Evolutionary conservation across 2,797 vertebrate species (phyloP).

Genomic region (Cygnus olor): DNA sequence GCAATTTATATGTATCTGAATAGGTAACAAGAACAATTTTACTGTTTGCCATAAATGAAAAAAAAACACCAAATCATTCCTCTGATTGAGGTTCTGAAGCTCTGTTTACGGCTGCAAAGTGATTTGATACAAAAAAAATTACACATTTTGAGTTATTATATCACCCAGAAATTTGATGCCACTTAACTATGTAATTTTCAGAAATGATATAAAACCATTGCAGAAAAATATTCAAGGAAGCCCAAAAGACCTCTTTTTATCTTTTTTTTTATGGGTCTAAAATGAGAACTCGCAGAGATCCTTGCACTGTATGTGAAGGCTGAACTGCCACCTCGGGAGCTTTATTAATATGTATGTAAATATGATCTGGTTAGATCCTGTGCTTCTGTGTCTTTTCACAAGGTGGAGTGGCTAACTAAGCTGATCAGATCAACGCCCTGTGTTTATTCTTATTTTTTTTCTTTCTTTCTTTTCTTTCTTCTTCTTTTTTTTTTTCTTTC

Average conservation of each 20-base stretch:
- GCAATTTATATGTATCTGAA: slow-evolving; percentile 60
- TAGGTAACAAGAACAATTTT: slow-evolving; percentile 62
- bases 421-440: background rate
- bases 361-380: slow-evolving; percentile 43
- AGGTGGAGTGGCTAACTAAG: slow-evolving; percentile 61
- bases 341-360: slow-evolving; percentile 57
- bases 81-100: slow-evolving; percentile 55
- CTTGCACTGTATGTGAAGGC: slow-evolving; percentile 42
- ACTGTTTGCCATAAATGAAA: slow-evolving; percentile 53
- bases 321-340: slow-evolving; percentile 57
- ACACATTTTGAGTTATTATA: slow-evolving; percentile 54
- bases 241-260: slow-evolving; percentile 69
- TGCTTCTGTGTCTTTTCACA: slow-evolving; percentile 39
- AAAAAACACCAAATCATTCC: slow-evolving; percentile 21
- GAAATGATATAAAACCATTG: slow-evolving; percentile 61
- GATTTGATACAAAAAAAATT: slow-evolving; percentile 42
- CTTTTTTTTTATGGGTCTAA: slow-evolving; percentile 63
- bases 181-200: slow-evolving; percentile 73
- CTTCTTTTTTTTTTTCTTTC: background rate
- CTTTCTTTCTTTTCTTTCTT: background rate
- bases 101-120: slow-evolving; percentile 54
- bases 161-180: slow-evolving; percentile 66
- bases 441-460: background rate
- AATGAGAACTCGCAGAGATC: slow-evolving; percentile 61
- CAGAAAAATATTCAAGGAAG: slow-evolving; percentile 61